These are phyloP conservation scores for Xestia ashworthii DNA, from an alignment of 2,888 invertebrate species.

Conservation along the genomic window DNA sequence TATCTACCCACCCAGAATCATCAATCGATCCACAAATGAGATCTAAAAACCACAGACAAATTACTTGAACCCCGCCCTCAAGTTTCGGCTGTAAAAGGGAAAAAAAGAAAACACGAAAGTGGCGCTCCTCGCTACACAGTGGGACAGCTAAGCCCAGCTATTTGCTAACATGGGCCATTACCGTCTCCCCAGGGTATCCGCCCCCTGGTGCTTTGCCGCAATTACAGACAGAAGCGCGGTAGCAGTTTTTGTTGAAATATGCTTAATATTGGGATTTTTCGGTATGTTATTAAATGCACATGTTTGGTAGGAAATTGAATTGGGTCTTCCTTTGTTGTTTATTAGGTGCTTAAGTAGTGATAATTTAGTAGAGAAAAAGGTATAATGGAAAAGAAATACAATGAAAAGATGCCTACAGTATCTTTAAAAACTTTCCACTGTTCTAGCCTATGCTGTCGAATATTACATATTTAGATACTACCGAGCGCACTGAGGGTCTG, in stretches of 20 bases:
- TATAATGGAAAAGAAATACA: too few relatives aligned
- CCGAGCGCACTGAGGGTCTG: too few relatives aligned
- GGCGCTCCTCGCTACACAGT: constrained; percentile 53
- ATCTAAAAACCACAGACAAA: constrained; percentile 43
- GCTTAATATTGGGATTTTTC: constrained; percentile 44
- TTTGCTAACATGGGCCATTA: constrained; percentile 73
- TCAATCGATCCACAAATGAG: constrained; percentile 6
- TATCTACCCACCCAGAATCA: neutral
- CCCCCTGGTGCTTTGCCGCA: constrained; percentile 58
- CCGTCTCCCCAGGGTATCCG: constrained; percentile 66
- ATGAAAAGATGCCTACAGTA: too few relatives aligned
- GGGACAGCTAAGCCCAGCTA: constrained; percentile 53
- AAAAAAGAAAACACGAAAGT: constrained; percentile 49
- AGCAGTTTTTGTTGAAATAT: constrained; percentile 63
- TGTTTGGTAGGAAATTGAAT: constrained; percentile 52
- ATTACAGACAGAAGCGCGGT: constrained; percentile 67
- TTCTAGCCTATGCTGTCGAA: too few relatives aligned
- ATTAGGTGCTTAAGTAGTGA: constrained; percentile 3
- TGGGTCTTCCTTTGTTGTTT: constrained; percentile 20
- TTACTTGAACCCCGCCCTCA: constrained; percentile 51
- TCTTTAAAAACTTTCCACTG: too few relatives aligned
- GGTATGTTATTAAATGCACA: constrained; percentile 63
- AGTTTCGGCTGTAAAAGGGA: constrained; percentile 40
- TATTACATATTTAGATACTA: too few relatives aligned
- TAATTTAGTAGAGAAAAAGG: neutral